These are phyloP conservation scores for Nymphalis urticae DNA, from an alignment of 2,888 invertebrate genomes.

Conservation along the genomic window DNA sequence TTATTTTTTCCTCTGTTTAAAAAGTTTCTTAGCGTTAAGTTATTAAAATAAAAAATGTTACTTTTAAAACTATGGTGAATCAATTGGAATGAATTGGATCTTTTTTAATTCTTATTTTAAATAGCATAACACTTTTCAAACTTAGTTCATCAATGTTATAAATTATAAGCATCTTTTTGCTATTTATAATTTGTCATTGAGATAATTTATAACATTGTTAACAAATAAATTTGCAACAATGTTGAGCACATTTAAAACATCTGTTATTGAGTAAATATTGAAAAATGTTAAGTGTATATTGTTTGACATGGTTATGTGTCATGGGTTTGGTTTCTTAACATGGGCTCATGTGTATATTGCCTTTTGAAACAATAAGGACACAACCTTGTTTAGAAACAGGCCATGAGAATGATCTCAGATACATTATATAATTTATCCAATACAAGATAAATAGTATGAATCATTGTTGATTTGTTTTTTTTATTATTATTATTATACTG, in stretches of 20 bases:
- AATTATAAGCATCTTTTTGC: too few species aligned
- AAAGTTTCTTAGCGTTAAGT: too few species aligned
- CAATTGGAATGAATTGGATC: too few species aligned
- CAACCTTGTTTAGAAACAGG: conserved; percentile 19
- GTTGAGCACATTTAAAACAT: neutral
- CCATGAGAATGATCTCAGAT: conserved; percentile 18
- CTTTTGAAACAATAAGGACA: conserved; percentile 24
- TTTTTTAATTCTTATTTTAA: too few species aligned
- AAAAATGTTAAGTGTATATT: too few species aligned
- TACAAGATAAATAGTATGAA: conserved; percentile 13
- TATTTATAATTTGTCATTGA: too few species aligned
- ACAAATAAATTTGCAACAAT: neutral
- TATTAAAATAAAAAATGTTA: too few species aligned
- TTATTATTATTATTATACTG: neutral
- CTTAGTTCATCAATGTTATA: too few species aligned
- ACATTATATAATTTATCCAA: conserved; percentile 17
- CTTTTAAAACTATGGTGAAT: too few species aligned
- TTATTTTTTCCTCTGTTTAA: too few species aligned
- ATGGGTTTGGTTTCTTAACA: neutral
- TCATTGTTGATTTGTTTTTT: conserved; percentile 1
- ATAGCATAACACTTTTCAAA: too few species aligned
- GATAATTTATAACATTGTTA: neutral
- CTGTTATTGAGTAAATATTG: too few species aligned
- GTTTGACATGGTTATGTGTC: conserved; percentile 10
- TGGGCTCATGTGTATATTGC: conserved; percentile 9